Conservation (phyloP, 2,797 vertebrate genomes). For the Eulemur mongoz region DNA sequence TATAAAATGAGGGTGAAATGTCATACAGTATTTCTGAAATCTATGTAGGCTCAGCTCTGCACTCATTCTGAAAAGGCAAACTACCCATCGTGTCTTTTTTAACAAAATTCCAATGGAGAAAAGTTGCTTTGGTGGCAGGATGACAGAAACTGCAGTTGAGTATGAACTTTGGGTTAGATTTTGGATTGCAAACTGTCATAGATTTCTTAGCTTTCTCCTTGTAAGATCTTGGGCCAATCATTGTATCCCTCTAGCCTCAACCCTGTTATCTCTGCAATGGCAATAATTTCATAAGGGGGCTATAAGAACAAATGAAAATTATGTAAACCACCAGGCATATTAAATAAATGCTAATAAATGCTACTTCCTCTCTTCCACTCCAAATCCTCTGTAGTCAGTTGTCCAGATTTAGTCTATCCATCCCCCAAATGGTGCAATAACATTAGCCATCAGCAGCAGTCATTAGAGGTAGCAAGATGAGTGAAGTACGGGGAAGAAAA, state of each 20-base stretch:
- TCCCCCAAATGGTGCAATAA: not conserved
- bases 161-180: not conserved
- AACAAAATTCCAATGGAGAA: not conserved
- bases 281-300: not conserved
- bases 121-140: not conserved
- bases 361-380: not conserved
- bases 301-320: slow-evolving; percentile 22
- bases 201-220: not conserved
- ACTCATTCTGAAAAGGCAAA: slow-evolving; percentile 9
- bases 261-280: not conserved
- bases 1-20: not conserved
- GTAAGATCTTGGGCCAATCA: not conserved
- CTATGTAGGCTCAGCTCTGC: not conserved
- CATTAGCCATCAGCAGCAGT: not conserved
- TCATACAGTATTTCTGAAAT: not conserved
- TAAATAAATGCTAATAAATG: not conserved
- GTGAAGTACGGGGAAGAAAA: not conserved
- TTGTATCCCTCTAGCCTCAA: not conserved
- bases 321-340: not conserved
- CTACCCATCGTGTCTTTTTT: not conserved
- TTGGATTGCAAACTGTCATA: not conserved
- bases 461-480: not conserved
- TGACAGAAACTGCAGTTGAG: not conserved
- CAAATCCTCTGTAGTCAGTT: not conserved
- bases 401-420: not conserved